Base-by-base conservation (phyloP, 2,888 invertebrate species). In the Notocelia uddmanniana region DNA sequence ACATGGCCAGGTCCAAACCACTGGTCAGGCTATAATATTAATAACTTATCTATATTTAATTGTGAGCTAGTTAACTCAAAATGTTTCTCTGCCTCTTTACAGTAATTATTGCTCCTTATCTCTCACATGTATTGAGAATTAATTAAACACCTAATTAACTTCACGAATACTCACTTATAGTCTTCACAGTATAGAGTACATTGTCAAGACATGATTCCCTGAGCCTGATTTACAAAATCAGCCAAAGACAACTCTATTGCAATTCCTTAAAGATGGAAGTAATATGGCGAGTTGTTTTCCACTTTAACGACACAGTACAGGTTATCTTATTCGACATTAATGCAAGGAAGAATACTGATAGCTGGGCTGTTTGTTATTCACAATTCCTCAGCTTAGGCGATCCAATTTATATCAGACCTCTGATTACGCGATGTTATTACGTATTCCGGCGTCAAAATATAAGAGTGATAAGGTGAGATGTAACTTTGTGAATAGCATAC, bases 111-210 rank as follows among this genome's bases (percentile, higher is more conserved):
- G 19, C 19, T 18, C 19, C 31, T 26, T 69, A 45, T 50, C 50
- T 11, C 41, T 23, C 31, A n/a, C 37, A 59, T 26, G 52, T 60
- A 60, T 68, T 60, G 60, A 21, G 68, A 69, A 69, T 69, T 69
- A 69, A 69, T 69, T 62, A 69, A 69, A 59, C 60, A 60, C 19
- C 60, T 69, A 69, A 69, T 69, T 62, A 69, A 62, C 68, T 45
- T 31, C 45, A 8, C 19, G 50, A 69, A 41, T 59, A 2, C 41
- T 13, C 11, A 15, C 15, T 58, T 18, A 10, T 34, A 23, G 48
- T n/a, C 21, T 48, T 21, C 21, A n/a, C n/a, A n/a, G n/a, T n/a
- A 34, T 31, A n/a, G 37, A 11, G 21, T 58, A 59, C 31, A 26
- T 34, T n/a, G n/a, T n/a, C n/a, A n/a, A n/a, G n/a, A 13, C 13